A percentile compares a stretch with the other conserved stretches of the same genome.
These are phyloP conservation scores for Gnathonemus echidnorhynchus DNA, from an alignment of 2,113 vertebrate genomes.

Conservation along the genomic window DNA sequence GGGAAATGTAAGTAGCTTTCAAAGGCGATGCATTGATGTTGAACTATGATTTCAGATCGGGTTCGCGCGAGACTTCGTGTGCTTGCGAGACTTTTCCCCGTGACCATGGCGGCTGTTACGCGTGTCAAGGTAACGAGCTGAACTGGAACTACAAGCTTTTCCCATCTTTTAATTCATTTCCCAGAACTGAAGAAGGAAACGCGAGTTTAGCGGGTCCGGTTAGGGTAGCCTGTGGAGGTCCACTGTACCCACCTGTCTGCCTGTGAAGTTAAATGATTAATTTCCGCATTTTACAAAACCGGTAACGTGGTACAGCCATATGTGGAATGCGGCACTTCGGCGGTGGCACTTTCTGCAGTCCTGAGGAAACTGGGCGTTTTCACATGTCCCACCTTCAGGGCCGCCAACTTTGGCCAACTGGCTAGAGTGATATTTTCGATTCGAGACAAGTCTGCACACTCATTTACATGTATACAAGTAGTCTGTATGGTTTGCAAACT, in stretches of 20 bases:
- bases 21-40: not conserved
- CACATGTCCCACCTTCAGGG: no score
- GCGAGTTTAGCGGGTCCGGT: not conserved
- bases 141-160: not conserved
- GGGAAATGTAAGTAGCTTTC: not conserved
- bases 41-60: not conserved
- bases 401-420: not conserved
- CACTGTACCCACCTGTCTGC: no score
- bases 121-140: not conserved
- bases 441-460: not conserved
- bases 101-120: not conserved
- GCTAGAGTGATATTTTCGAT: not conserved
- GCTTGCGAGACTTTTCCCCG: not conserved
- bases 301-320: not conserved
- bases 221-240: not conserved
- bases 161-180: not conserved
- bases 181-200: not conserved
- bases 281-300: not conserved
- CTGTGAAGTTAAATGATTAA: not conserved
- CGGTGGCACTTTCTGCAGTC: not conserved
- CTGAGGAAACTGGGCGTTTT: not conserved
- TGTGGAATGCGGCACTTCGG: not conserved
- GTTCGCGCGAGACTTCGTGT: not conserved
- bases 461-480: not conserved
- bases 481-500: not conserved